Conservation (phyloP, 2,113 vertebrate species). For the Channa maculata region DNA sequence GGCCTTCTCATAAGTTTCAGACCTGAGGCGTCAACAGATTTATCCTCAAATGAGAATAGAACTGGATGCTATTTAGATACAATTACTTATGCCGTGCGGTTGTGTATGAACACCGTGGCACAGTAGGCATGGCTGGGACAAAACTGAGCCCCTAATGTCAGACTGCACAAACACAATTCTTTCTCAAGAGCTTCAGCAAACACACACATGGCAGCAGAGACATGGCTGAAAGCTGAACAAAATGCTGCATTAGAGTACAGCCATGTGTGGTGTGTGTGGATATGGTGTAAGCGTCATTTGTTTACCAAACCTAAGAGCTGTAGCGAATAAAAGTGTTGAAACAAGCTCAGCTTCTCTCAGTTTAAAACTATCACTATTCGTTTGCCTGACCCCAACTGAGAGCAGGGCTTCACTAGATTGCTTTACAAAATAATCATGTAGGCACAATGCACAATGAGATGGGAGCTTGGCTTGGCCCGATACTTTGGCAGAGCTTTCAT, state of each 20-base stretch:
- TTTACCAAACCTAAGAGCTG: slow-evolving; percentile 37
- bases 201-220: slow-evolving; percentile 3
- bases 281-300: slow-evolving; percentile 17
- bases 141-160: slow-evolving; percentile 11
- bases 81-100: slow-evolving; percentile 37
- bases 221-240: slow-evolving; percentile 10
- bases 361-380: slow-evolving; percentile 15
- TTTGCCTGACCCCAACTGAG: slow-evolving; percentile 33
- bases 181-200: slow-evolving; percentile 22
- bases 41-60: slow-evolving; percentile 22
- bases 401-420: not conserved
- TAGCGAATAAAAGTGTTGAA: slow-evolving; percentile 38
- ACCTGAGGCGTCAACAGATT: slow-evolving; percentile 37
- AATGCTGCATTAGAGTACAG: slow-evolving; percentile 15
- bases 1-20: not conserved
- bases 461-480: slow-evolving; percentile 3
- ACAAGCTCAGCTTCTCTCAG: slow-evolving; percentile 5
- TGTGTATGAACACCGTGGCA: slow-evolving; percentile 17
- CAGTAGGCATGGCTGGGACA: slow-evolving; percentile 10
- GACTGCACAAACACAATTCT: slow-evolving; percentile 24
- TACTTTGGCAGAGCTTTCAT: slow-evolving; percentile 33
- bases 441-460: not conserved
- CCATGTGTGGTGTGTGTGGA: slow-evolving; percentile 33
- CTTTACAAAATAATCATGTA: not conserved
- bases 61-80: slow-evolving; percentile 30